Base-by-base conservation (phyloP, 2,888 invertebrate species). In the Epistrophe eligans region DNA sequence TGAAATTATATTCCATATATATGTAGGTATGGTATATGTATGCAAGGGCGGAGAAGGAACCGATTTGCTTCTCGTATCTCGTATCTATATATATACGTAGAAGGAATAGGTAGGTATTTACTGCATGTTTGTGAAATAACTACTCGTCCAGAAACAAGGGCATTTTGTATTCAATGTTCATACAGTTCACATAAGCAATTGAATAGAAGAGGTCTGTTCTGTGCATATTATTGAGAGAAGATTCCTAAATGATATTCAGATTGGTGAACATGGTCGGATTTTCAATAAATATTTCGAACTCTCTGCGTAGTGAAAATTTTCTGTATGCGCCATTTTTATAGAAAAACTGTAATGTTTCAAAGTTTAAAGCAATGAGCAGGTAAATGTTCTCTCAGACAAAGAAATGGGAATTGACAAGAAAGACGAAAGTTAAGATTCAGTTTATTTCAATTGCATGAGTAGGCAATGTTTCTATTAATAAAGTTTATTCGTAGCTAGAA, bases 111-210 rank as follows among this genome's bases (percentile, higher is more conserved):
- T 11, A 8, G 32, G 11, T 48, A 32, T 58, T 38, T 38, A 38
- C 35, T 58, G 15, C 13, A 38, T 58, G 24, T 43, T 62, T 62
- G 40, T 62, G 40, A 15, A 43, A 43, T 24, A 24, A 24, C 17
- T 43, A 9, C 43, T 40, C 15, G 17, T 32, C 66, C 32, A 48
- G 32, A 48, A 48, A 48, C 66, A 45, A 66, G 48, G 32, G 48
- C 66, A 48, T 32, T 45, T 66, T 48, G 17, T 66, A 45, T 66
- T 66, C 43, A 64, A 45, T 64, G 64, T n/a, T 64, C 45, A 62
- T 62, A 32, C 45, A 45, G 66, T 66, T 48, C 66, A 45, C 7
- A 48, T 48, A 15, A 45, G 28, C 45, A 43, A 7, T 28, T 45
- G 45, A 64, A 28, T 60, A 6, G 19, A 32, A 32, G 66, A 28